These are phyloP conservation scores for Percopsis transmontana DNA, from an alignment of 2,113 vertebrate genomes.

Conservation along the genomic window DNA sequence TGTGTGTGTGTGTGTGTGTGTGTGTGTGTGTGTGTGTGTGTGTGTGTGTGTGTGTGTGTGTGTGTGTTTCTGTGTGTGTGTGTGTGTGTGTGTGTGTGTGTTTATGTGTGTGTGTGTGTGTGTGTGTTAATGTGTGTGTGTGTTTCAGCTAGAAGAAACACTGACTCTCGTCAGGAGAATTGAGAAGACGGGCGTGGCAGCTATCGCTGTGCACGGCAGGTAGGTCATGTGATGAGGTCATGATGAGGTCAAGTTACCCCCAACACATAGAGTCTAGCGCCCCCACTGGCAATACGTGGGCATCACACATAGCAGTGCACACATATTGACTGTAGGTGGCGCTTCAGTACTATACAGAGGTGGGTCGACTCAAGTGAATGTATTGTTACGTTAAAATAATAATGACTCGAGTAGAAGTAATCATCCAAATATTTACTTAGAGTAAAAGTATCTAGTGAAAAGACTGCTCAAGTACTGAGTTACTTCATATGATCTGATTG, in stretches of 20 bases:
- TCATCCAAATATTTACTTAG: too few relatives aligned
- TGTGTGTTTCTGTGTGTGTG: neutral
- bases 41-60: neutral
- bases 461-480: too few relatives aligned
- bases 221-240: slow-evolving; percentile 52
- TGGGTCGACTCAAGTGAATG: too few relatives aligned
- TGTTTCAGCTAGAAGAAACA: slow-evolving; percentile 87
- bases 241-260: neutral
- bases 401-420: too few relatives aligned
- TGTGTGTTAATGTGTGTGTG: neutral
- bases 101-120: neutral
- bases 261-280: too few relatives aligned
- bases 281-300: neutral
- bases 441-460: too few relatives aligned
- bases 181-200: slow-evolving; percentile 89
- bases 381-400: too few relatives aligned
- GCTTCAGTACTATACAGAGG: too few relatives aligned
- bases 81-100: too few relatives aligned
- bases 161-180: slow-evolving; percentile 87
- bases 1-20: slow-evolving; percentile 4
- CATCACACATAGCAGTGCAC: too few relatives aligned
- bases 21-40: slow-evolving; percentile 5
- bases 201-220: slow-evolving; percentile 95
- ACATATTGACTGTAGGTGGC: too few relatives aligned
- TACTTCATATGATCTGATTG: too few relatives aligned